A percentile compares a stretch with the other conserved stretches of the same genome.
phyloP scores from a whole-genome alignment of 2,888 invertebrate genomes.

The Tricholauxania praeusta region DNA sequence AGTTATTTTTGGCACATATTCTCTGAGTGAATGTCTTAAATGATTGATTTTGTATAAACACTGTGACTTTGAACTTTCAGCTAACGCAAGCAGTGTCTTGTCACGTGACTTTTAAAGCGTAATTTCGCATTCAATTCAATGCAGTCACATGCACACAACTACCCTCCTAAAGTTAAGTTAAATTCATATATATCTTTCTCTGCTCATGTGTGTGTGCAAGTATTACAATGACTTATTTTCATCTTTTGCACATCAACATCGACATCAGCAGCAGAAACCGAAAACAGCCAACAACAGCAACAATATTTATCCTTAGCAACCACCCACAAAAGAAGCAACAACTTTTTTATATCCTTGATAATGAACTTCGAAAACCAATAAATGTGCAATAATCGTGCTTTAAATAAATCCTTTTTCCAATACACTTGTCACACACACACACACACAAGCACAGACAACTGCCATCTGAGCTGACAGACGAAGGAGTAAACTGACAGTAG shows the following conservation, averaged over 20 bases:
- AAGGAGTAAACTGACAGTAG: neutral
- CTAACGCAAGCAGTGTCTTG: too few species aligned
- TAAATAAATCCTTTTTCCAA: conserved; percentile 36
- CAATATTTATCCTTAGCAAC: neutral
- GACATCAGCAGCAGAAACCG: neutral
- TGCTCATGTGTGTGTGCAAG: too few species aligned
- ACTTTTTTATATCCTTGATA: conserved; percentile 28
- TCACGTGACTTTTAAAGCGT: too few species aligned
- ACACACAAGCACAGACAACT: conserved; percentile 9
- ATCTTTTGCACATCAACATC: neutral
- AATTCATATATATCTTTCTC: too few species aligned
- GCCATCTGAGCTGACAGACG: neutral
- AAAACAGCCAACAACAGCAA: neutral
- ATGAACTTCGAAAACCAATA: conserved; percentile 42
- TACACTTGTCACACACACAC: conserved; percentile 35
- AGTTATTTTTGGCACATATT: too few species aligned
- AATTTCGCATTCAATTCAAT: too few species aligned
- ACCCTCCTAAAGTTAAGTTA: too few species aligned
- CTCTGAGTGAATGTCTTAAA: too few species aligned
- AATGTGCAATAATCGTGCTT: conserved; percentile 36
- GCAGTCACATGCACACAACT: too few species aligned
- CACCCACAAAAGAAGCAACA: neutral
- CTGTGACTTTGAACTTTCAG: too few species aligned
- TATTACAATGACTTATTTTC: too few species aligned
- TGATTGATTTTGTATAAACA: too few species aligned